Conservation (phyloP, 2,113 vertebrate genomes). For the Heterocephalus glaber region DNA sequence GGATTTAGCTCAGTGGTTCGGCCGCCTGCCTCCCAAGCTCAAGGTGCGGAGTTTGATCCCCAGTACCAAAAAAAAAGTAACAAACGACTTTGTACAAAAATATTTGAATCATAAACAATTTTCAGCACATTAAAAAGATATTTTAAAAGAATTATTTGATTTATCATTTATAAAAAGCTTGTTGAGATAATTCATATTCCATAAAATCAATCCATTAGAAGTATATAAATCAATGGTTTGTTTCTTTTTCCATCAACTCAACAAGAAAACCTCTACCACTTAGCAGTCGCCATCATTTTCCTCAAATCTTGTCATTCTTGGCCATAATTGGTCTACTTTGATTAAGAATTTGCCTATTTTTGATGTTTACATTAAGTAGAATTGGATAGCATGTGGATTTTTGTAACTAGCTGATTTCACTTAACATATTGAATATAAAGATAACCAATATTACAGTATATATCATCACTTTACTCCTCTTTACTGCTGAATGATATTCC, state of each 20-base stretch:
- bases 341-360: not conserved
- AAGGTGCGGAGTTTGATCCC: too few species aligned
- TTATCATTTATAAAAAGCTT: not conserved
- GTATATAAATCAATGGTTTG: not conserved
- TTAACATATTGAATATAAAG: not conserved
- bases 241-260: not conserved
- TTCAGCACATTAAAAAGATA: not conserved
- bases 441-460: not conserved
- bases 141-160: not conserved
- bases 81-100: not conserved
- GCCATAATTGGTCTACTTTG: not conserved
- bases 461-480: not conserved
- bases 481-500: not conserved
- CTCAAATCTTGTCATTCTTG: not conserved
- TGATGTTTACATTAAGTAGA: not conserved
- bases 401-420: not conserved
- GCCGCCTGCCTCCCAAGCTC: too few species aligned
- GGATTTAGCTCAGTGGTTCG: too few species aligned
- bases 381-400: not conserved
- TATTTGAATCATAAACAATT: not conserved
- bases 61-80: too few species aligned
- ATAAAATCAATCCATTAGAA: not conserved
- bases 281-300: not conserved
- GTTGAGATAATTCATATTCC: not conserved
- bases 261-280: not conserved